Conservation (phyloP, 2,113 vertebrate genomes). For the Pipra filicauda region DNA sequence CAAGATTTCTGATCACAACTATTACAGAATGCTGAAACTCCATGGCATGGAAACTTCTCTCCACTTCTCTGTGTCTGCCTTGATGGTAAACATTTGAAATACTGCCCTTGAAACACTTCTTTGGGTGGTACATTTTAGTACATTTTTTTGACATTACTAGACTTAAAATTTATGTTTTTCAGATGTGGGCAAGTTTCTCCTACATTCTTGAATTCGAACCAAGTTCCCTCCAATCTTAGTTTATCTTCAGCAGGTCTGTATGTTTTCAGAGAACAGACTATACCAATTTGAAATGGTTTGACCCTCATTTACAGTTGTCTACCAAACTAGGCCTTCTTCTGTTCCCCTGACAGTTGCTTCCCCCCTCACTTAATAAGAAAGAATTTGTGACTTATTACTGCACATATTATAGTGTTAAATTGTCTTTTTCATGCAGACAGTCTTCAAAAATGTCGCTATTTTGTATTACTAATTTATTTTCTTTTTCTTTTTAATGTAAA, state of each 20-base stretch:
- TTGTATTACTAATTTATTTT: neutral
- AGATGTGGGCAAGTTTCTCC: neutral
- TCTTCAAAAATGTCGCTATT: neutral
- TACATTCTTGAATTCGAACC: neutral
- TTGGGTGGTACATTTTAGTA: neutral
- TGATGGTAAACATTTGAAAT: neutral
- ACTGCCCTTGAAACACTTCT: neutral
- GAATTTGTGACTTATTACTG: neutral
- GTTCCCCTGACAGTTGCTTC: neutral
- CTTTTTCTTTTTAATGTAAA: constrained; percentile 1
- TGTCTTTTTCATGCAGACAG: neutral
- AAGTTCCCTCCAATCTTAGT: neutral
- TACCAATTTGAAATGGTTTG: neutral
- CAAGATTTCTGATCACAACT: neutral
- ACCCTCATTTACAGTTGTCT: neutral
- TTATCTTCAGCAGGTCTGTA: neutral
- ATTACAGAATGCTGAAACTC: neutral
- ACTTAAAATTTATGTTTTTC: neutral
- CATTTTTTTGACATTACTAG: neutral
- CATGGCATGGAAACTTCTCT: neutral
- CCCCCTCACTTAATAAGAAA: neutral
- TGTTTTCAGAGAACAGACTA: neutral
- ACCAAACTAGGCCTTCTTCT: neutral
- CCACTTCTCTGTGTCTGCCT: neutral
- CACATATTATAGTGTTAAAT: neutral